Base-by-base conservation (phyloP, 2,113 vertebrate genomes). In the Origma solitaria region DNA sequence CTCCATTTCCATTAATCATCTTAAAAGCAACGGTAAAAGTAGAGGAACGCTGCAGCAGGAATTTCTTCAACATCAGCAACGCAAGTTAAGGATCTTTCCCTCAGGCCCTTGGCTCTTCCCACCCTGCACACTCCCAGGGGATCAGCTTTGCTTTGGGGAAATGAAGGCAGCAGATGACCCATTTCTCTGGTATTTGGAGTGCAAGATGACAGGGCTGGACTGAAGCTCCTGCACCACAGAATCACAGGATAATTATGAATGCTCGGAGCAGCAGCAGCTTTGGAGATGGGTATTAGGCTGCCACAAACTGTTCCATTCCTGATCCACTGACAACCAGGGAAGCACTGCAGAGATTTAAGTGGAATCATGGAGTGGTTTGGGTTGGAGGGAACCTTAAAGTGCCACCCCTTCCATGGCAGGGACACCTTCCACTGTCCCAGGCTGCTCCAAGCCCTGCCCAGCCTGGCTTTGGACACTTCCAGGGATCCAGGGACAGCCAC, bases 1-100 rank as follows among this genome's bases (percentile, higher is more conserved):
- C 56, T 94, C 77, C 86, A 37, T 40, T 82, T 76, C 78, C 60
- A 61, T 85, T 35, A 50, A 88, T 77, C 88, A 70, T 21, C 88
- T 71, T 66, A 84, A 92, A 85, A 73, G 70, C 57, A 87, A 22
- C 30, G 73, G 42, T 31, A 45, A 69, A 58, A 79, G 72, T 0
- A 77, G 69, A 70, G 37, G 40, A 90, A 94, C 45, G 73, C 57
- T 7, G 27, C 20, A 57, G 66, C 23, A 91, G 51, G 90, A 18
- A 37, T 7, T n/a, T 31, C 71, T 51, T 24, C 85, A 35, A 35
- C 30, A 47, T 66, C 76, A 69, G 27, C 31, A 64, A 6, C 0
- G 1, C 71, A n/a, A 86, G 30, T 2, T 5, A 6, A 53, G 45
- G 66, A 37, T 35, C n/a, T 5, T 44, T 30, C 56, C 68, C 56